A percentile compares a stretch with the other conserved stretches of the same genome.
These are phyloP conservation scores for Acanthosoma haemorrhoidale DNA, from an alignment of 2,888 invertebrate genomes.

Conservation along the genomic window DNA sequence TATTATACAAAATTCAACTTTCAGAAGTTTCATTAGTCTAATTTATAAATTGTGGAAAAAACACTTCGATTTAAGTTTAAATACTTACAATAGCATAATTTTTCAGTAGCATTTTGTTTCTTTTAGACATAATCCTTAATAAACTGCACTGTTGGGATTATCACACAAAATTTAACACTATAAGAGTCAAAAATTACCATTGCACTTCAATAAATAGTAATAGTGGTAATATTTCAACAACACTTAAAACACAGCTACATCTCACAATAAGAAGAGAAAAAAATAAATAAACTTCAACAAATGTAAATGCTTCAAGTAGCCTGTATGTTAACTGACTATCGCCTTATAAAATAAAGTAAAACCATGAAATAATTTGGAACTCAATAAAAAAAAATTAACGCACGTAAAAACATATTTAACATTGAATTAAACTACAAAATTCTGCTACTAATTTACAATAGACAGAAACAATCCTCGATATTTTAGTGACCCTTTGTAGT, in stretches of 20 bases:
- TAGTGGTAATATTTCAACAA: background rate
- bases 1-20: too few species aligned
- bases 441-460: too few species aligned
- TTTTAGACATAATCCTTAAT: background rate
- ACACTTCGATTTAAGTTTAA: too few species aligned
- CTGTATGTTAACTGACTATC: too few species aligned
- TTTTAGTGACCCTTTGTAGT: conserved; percentile 20
- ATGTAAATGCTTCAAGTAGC: background rate
- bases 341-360: too few species aligned
- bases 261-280: background rate
- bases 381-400: too few species aligned
- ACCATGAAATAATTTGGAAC: too few species aligned
- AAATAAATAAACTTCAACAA: background rate
- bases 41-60: too few species aligned
- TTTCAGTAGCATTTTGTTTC: background rate
- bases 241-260: background rate
- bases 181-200: background rate
- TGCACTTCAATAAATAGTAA: background rate
- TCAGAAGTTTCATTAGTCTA: too few species aligned
- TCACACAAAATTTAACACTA: background rate
- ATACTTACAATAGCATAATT: background rate
- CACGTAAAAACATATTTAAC: too few species aligned
- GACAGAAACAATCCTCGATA: background rate
- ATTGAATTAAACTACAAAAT: too few species aligned
- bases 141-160: conserved; percentile 16